These are phyloP conservation scores for Glaucomys volans DNA, from an alignment of 2,113 vertebrate species.

Conservation along the genomic window DNA sequence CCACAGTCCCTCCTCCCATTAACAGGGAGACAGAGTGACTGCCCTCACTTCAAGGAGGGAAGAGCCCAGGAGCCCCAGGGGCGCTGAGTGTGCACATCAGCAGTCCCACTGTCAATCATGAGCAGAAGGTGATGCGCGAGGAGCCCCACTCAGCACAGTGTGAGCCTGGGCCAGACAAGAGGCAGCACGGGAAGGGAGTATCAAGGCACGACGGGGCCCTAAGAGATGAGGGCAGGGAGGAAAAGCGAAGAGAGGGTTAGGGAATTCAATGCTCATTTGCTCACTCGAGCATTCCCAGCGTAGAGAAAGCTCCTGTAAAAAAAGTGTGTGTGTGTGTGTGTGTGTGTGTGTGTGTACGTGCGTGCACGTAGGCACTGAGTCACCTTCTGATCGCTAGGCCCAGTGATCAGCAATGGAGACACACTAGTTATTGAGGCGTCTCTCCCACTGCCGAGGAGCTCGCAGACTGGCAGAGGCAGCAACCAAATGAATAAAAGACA, in stretches of 20 bases:
- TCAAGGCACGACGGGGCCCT: background rate
- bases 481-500: background rate
- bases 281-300: background rate
- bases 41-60: background rate
- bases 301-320: background rate
- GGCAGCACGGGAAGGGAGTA: background rate
- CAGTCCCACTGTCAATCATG: background rate
- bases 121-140: rapidly evolving
- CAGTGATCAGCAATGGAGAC: background rate
- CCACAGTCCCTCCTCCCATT: background rate
- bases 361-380: background rate
- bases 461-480: background rate
- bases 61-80: background rate
- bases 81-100: background rate
- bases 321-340: background rate
- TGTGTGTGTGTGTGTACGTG: rapidly evolving
- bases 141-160: background rate
- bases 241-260: background rate
- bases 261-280: background rate
- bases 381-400: background rate
- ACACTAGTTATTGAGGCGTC: background rate
- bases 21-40: slow-evolving; percentile 62
- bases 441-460: background rate
- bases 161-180: background rate
- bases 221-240: background rate